A percentile compares a stretch with the other conserved stretches of the same genome.
Evolutionary conservation across 2,113 vertebrate genomes (phyloP).

Genomic region (Pitta sordida): DNA sequence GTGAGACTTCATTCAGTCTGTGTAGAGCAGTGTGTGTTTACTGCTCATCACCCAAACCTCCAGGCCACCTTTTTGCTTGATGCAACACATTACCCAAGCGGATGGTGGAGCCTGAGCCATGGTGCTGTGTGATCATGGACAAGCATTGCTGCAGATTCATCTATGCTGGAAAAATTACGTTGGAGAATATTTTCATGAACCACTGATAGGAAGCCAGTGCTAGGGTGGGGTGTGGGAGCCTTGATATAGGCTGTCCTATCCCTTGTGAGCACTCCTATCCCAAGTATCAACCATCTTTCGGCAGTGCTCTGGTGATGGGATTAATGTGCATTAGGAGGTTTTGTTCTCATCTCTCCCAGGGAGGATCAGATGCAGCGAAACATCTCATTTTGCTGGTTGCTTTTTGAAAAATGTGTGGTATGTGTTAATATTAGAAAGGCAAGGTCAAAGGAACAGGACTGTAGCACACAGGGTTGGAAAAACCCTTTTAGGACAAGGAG

Average conservation of each 20-base stretch:
- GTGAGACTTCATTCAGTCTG: fast-evolving
- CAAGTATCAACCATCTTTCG: conserved; percentile 37
- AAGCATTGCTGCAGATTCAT: neutral
- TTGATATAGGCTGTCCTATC: neutral
- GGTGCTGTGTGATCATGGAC: neutral
- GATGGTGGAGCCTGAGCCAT: neutral
- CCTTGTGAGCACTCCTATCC: neutral
- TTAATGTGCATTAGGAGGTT: conserved; percentile 40
- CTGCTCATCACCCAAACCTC: neutral
- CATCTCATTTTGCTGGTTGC: conserved; percentile 37
- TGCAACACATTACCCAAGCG: neutral
- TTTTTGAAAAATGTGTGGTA: conserved; percentile 53
- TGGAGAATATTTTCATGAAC: neutral
- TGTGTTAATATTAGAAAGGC: conserved; percentile 33
- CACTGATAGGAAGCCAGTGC: neutral
- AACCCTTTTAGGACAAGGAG: neutral
- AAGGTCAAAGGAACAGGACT: conserved; percentile 47
- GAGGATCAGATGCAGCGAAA: conserved; percentile 47
- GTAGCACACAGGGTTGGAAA: neutral
- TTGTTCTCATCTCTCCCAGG: conserved; percentile 43
- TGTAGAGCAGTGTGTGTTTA: neutral
- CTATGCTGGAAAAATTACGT: neutral
- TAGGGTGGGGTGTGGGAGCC: neutral
- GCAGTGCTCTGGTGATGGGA: conserved; percentile 21
- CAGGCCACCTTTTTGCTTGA: neutral